A percentile compares a stretch with the other conserved stretches of the same genome.
These are phyloP conservation scores for Drosophila conformis DNA, from an alignment of 2,888 invertebrate genomes.

Conservation along the genomic window DNA sequence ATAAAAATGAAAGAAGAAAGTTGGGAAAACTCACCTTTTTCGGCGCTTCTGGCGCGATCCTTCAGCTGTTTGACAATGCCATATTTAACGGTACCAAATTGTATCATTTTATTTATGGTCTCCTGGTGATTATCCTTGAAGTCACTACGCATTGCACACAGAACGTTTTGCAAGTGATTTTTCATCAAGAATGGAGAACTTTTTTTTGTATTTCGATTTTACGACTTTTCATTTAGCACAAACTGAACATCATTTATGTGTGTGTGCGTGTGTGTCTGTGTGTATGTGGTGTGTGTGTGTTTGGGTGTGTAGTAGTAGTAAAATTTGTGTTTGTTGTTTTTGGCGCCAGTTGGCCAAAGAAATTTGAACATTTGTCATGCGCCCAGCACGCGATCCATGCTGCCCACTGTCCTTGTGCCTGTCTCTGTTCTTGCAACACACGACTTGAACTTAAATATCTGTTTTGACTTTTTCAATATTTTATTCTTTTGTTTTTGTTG, in stretches of 20 bases:
- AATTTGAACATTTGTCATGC: conserved; percentile 49
- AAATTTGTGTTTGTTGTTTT: conserved; percentile 22
- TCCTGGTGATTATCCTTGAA: conserved; percentile 85
- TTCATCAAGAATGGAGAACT: conserved; percentile 76
- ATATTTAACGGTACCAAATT: conserved; percentile 88
- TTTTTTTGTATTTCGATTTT: conserved; percentile 17
- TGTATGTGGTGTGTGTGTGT: background rate
- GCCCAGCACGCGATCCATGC: conserved; percentile 46
- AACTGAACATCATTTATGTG: conserved; percentile 39
- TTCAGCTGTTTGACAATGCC: conserved; percentile 86
- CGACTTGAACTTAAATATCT: background rate
- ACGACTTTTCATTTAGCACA: conserved; percentile 29
- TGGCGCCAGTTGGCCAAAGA: conserved; percentile 57
- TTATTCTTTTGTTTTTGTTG: background rate
- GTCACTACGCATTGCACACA: conserved; percentile 85
- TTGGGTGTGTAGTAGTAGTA: conserved; percentile 1
- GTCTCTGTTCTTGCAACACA: background rate
- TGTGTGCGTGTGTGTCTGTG: background rate
- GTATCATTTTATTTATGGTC: conserved; percentile 87
- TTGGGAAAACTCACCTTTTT: conserved; percentile 81
- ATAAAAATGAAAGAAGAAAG: background rate
- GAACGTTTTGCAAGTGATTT: conserved; percentile 82
- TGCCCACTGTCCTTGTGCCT: conserved; percentile 16
- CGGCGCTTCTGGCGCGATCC: conserved; percentile 84
- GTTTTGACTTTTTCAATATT: background rate